Evolutionary conservation across 2,888 invertebrate species (phyloP), one percentile per base, ranked within the genome.

Genomic region (Fragum whitleyi): DNA sequence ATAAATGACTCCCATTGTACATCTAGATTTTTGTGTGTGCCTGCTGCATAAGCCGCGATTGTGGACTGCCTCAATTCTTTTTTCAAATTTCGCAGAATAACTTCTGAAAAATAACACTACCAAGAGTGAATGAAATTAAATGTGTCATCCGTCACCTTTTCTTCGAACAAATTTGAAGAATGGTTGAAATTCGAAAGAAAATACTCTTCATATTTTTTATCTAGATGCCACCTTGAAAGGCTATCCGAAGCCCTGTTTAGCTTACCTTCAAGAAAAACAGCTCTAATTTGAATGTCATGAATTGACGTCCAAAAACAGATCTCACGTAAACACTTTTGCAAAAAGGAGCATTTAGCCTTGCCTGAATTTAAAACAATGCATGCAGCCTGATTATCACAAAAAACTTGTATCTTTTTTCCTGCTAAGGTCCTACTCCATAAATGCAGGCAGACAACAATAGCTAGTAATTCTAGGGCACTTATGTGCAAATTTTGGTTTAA

Each of bases 151-250:
- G 21, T 7, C 1, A 57, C 23, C 21, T 57, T 23, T 26, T 26
- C 21, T 23, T 21, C 9, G 3, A 57, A 5, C 57, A 57, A 26
- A 26, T n/a, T 2, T 3, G 23, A 57, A 3, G 9, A 21, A 57
- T 23, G 7, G 2, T 57, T 11, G n/a, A 57, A 57, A 26, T 23
- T 57, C 2, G 21, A 11, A 23, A 57, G n/a, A 57, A 57, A 57
- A 26, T 9, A 14, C n/a, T n/a, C n/a, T n/a, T n/a, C n/a, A n/a
- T n/a, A n/a, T n/a, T n/a, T n/a, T n/a, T n/a, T n/a, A n/a, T 57
- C 26, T n/a, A 57, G 23, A 57, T 57, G 57, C 57, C 57, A 57
- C 14, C 57, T 57, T 19, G 57, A 57, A 23, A 57, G 23, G 57
- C 57, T 57, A 57, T 57, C 57, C 3, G 57, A 11, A 9, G 14